Base-by-base conservation (phyloP, 2,113 vertebrate species). In the Azemiops feae region DNA sequence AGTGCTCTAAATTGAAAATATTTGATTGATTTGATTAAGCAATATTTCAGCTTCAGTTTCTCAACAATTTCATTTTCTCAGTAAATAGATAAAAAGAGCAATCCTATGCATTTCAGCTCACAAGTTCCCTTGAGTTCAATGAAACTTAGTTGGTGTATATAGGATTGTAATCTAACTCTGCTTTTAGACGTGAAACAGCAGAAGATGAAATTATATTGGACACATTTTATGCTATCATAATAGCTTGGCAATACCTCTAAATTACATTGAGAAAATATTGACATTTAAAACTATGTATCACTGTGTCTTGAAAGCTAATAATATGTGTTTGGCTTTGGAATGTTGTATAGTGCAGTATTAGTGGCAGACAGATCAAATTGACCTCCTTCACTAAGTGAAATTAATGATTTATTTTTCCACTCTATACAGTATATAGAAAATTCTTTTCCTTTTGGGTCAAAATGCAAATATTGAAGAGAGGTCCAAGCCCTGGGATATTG, bases 401-500 rank as follows among this genome's bases (percentile, higher is more conserved):
- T 96, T 96, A 96, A 94, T 92, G 90, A 60, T 30, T 93, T 96
- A 93, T 94, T 97, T 97, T 96, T 96, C 92, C 92, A 91, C 74
- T 91, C 95, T 96, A 96, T 97, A n/a, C n/a, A n/a, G n/a, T n/a
- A 92, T 85, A 94, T 91, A 92, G 94, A 94, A 95, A 96, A 97
- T 96, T 96, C 95, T 95, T 96, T 96, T 95, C 96, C 94, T 96
- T 97, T 97, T 95, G 95, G 95, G 95, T 98, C 95, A 96, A 94
- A 95, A 54, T 91, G 94, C 6, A 97, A 96, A 96, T 93, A 89
- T 94, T 95, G 96, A 94, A 97, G 95, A 93, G 96, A 97, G 96
- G 94, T 94, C 92, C 91, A 27, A 94, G 89, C 93, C 55, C 93
- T 53, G 1, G 95, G 96, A 92, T 97, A 52, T 97, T 95, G 64